These are phyloP conservation scores for Eudemis profundana DNA, from an alignment of 2,888 invertebrate genomes.

Conservation along the genomic window DNA sequence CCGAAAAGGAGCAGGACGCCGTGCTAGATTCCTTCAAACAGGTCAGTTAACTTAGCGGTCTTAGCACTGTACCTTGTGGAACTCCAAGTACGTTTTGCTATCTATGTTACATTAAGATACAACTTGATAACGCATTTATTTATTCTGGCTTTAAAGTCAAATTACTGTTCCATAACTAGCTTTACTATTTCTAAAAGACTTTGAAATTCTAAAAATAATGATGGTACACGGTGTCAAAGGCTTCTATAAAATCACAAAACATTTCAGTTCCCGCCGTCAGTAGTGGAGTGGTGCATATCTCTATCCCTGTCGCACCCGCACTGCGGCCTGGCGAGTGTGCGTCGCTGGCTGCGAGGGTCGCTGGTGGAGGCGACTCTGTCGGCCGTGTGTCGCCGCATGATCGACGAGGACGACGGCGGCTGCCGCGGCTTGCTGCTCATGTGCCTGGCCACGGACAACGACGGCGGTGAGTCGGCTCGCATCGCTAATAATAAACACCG, in stretches of 20 bases:
- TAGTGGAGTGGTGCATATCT: slow-evolving; percentile 71
- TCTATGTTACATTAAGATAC: neutral
- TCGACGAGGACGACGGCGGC: slow-evolving; percentile 47
- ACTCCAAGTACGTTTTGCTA: neutral
- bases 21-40: slow-evolving; percentile 84
- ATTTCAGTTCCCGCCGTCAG: slow-evolving; percentile 60
- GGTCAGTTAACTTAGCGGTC: slow-evolving; percentile 65
- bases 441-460: slow-evolving; percentile 20
- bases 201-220: neutral
- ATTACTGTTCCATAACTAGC: neutral
- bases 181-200: neutral
- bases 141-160: neutral
- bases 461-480: slow-evolving; percentile 19
- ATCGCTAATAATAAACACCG: no score
- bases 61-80: no score
- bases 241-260: neutral
- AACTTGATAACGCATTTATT: no score
- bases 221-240: slow-evolving; percentile 7
- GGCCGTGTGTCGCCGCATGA: slow-evolving; percentile 17
- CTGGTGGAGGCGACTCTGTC: slow-evolving; percentile 21
- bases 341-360: slow-evolving; percentile 74
- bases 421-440: slow-evolving; percentile 50
- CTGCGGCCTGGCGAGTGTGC: slow-evolving; percentile 64
- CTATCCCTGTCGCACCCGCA: slow-evolving; percentile 75
- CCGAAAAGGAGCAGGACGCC: slow-evolving; percentile 79